Percentiles rank a stretch among this genome's conserved stretches.
Evolutionary conservation across 1,140 invertebrate species (phyloP).

Genomic region (Drosophila arawakana): DNA sequence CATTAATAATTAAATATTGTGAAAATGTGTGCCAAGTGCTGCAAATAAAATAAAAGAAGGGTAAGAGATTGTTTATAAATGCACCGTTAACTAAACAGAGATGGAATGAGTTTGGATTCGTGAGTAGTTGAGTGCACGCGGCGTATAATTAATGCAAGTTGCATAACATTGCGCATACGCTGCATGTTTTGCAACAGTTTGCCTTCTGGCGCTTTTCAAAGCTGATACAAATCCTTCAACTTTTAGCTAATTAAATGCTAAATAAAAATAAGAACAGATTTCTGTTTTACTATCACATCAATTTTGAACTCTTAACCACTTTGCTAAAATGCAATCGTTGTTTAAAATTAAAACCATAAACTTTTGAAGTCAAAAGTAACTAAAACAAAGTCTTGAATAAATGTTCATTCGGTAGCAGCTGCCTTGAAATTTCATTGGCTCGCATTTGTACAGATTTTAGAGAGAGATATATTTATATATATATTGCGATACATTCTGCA

Average conservation of each 20-base stretch:
- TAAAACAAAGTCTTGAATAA: background rate
- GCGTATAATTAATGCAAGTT: slow-evolving; percentile 60
- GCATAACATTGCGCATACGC: slow-evolving; percentile 53
- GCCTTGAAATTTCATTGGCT: slow-evolving; percentile 51
- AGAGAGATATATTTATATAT: background rate
- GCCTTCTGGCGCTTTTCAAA: background rate
- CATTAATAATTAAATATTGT: slow-evolving; percentile 67
- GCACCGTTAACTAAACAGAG: background rate
- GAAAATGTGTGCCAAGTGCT: slow-evolving; percentile 31
- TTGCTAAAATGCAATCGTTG: no score
- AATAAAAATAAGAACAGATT: no score
- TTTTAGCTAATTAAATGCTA: no score
- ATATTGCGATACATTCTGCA: background rate
- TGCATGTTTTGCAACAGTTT: slow-evolving; percentile 16
- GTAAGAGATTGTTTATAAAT: slow-evolving; percentile 6
- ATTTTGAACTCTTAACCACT: no score
- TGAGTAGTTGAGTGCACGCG: background rate
- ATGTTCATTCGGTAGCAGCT: background rate
- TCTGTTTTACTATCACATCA: no score
- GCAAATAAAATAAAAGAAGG: slow-evolving; percentile 34
- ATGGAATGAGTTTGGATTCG: no score
- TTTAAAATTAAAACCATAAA: no score
- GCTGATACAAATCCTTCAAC: slow-evolving; percentile 28
- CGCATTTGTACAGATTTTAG: slow-evolving; percentile 8
- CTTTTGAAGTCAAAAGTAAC: no score